Evolutionary conservation across 2,797 vertebrate genomes (phyloP), one percentile per base, ranked within the genome.

Genomic region (Argya squamiceps): DNA sequence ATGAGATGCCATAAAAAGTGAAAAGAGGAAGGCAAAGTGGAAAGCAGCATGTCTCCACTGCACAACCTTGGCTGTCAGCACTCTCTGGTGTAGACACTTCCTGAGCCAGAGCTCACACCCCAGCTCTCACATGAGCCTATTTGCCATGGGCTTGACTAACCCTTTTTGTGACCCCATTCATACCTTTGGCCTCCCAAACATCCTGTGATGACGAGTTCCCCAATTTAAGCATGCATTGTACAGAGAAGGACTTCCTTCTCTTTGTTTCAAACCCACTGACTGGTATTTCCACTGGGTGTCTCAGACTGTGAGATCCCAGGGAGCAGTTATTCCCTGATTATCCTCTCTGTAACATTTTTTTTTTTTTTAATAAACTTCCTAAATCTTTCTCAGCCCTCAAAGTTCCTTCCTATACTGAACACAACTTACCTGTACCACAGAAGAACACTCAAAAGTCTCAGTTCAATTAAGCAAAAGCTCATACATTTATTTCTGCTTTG

Each of bases 31-130:
- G 59, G 50, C 32, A 52, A 46, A 10, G 15, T 26, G 24, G 69
- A 34, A 37, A 50, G 29, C 43, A 69, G 19, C 46, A 37, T 6
- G 2, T 50, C 32, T 36, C 50, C 63, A 30, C 41, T 9, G 1
- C 4, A 2, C 32, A 65, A 14, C 11, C 32, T 34, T 6, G 4
- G 24, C n/a, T 43, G 43, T 52, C 49, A 39, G 11, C 23, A n/a
- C 46, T 52, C 1, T 0, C 27, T n/a, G n/a, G n/a, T n/a, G n/a
- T n/a, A 22, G 1, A 7, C 0, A 1, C 12, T 91, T 86, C 44
- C 88, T 41, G 36, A 92, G 29, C 5, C 2, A 1, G 15, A 52
- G 39, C 47, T 91, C n/a, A 34, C 11, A 1, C 16, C 32, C 69
- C 8, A 8, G 12, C 8, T 81, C 27, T 63, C 7, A 1, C 19